Base-by-base conservation (phyloP, 2,888 invertebrate genomes). In the Orgyia antiqua region DNA sequence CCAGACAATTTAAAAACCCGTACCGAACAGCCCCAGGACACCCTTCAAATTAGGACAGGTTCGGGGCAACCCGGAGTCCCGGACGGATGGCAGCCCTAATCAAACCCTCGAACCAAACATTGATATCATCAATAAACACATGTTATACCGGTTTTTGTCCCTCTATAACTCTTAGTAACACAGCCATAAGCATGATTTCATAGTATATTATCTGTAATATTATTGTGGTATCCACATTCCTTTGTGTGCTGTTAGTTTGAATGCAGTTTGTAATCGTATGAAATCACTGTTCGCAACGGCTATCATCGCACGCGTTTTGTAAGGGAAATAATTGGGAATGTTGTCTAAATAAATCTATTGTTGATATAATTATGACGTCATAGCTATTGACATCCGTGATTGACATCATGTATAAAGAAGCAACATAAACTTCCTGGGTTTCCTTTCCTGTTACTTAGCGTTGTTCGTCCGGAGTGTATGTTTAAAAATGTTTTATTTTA, bases 281-380 rank as follows among this genome's bases (percentile, higher is more conserved):
- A 38, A 48, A 38, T 40, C 41, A 50, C 36, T 42, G 24, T 40
- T 24, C 28, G 17, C 33, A 29, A 12, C 13, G 31, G 33, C 27
- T 23, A 19, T 12, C 11, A 23, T 20, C 33, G 13, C 33, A 23
- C 36, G 42, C 40, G 33, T 17, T 27, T 37, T 5, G 4, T 36
- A 34, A 51, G 54, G 60, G 51, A 63, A 68, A 66, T 56, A 59
- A 55, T 56, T 47, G 38, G 42, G 42, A 39, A 43, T 69, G 67
- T 68, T 67, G 52, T 71, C 55, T 69, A 71, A 78, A 68, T 67
- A 79, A 45, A 47, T 32, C 36, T 41, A 62, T 72, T 80, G 80
- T 80, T 26, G 26, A 57, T 50, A 56, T 9, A 8, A 9, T 20
- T n/a, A 9, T 36, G 36, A 51, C 41, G 46, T 42, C 44, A n/a